A percentile compares a stretch with the other conserved stretches of the same genome.
Conservation (phyloP, 2,797 vertebrate species). For the Micrastur ruficollis region DNA sequence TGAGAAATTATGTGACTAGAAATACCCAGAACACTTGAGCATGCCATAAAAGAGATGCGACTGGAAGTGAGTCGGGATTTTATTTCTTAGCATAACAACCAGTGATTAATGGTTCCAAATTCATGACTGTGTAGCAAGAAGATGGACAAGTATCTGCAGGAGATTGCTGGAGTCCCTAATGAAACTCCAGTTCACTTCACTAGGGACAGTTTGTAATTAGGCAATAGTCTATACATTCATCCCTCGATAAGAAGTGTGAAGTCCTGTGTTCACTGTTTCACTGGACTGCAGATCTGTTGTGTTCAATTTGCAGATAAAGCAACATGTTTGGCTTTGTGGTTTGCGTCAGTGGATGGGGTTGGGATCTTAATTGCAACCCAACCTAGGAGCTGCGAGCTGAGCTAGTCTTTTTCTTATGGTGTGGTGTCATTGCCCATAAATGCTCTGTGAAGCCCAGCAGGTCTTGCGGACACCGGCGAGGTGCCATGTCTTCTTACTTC, state of each 20-base stretch:
- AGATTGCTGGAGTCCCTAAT: neutral
- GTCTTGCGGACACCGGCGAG: neutral
- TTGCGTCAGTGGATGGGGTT: neutral
- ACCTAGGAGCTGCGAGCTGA: neutral
- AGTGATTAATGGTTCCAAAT: neutral
- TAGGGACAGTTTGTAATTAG: neutral
- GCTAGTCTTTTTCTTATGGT: neutral
- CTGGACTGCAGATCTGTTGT: neutral
- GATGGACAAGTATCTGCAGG: neutral
- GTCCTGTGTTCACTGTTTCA: neutral
- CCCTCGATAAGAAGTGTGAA: accelerated
- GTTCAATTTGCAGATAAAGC: neutral
- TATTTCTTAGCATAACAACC: neutral
- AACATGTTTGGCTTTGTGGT: neutral
- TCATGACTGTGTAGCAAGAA: neutral
- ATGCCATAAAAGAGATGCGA: neutral
- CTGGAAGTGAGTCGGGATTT: neutral
- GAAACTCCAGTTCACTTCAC: neutral
- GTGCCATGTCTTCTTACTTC: neutral
- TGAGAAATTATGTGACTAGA: slow-evolving; percentile 8
- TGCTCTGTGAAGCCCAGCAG: neutral
- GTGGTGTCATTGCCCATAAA: neutral
- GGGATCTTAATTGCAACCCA: neutral
- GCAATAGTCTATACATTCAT: neutral
- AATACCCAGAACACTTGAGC: slow-evolving; percentile 4